Evolutionary conservation across 2,113 vertebrate genomes (phyloP).

Genomic region (Lophotis ruficrista): DNA sequence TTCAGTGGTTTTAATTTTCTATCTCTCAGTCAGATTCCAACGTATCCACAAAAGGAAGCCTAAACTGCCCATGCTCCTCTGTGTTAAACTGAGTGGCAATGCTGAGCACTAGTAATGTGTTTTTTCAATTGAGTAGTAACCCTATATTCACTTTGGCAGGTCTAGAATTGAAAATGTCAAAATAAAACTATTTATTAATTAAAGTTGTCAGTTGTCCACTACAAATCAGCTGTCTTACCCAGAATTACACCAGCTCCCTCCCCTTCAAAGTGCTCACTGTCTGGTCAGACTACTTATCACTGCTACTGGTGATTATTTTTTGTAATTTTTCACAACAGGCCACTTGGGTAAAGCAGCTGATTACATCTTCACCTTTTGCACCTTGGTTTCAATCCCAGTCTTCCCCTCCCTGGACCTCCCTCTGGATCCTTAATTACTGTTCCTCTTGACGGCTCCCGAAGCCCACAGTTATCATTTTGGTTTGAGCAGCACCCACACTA

Average conservation of each 20-base stretch:
- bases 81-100: neutral
- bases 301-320: conserved; percentile 35
- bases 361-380: conserved; percentile 51
- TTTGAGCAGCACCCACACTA: neutral
- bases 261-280: neutral
- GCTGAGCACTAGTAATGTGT: neutral
- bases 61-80: neutral
- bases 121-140: neutral
- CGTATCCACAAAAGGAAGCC: neutral
- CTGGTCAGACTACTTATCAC: conserved; percentile 26
- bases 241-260: neutral
- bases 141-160: conserved; percentile 20
- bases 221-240: conserved; percentile 12
- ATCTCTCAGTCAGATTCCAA: neutral
- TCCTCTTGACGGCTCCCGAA: neutral
- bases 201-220: neutral
- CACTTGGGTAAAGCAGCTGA: conserved; percentile 51
- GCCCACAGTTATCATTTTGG: neutral
- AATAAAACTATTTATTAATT: conserved; percentile 46
- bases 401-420: neutral
- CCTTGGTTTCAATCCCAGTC: neutral
- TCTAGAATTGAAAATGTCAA: conserved; percentile 16
- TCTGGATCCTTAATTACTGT: conserved; percentile 12
- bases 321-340: conserved; percentile 41
- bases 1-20: neutral